Percentiles rank a stretch among this genome's conserved stretches.
These are phyloP conservation scores for Ceyx margarethae DNA, from an alignment of 2,113 vertebrate species.

Conservation along the genomic window DNA sequence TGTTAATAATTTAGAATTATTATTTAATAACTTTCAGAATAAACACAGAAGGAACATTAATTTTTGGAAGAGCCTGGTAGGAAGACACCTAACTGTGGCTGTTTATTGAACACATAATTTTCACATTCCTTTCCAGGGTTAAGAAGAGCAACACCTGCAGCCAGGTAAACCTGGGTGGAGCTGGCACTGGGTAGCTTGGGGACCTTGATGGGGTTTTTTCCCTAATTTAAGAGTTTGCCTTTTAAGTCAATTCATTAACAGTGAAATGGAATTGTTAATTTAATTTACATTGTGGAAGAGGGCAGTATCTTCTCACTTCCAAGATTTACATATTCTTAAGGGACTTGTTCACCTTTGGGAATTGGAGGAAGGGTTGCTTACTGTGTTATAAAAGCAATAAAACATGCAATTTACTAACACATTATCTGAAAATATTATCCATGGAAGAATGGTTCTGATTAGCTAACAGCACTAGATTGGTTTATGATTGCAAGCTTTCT, in stretches of 20 bases:
- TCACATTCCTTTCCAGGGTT: neutral
- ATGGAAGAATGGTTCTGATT: constrained; percentile 55
- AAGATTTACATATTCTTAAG: neutral
- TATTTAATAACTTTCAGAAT: neutral
- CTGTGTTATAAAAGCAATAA: constrained; percentile 37
- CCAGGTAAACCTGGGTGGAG: neutral
- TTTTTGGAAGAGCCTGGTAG: neutral
- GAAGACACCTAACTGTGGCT: neutral
- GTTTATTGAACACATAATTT: neutral
- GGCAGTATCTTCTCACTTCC: neutral
- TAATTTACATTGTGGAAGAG: neutral
- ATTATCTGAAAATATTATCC: constrained; percentile 20
- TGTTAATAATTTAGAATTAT: neutral
- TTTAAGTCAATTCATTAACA: neutral
- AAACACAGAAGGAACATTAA: neutral
- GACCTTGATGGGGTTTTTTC: neutral
- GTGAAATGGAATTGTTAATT: neutral
- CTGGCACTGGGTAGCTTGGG: neutral
- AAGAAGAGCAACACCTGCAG: neutral
- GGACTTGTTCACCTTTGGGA: neutral
- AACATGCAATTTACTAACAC: constrained; percentile 26
- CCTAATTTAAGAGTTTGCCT: neutral
- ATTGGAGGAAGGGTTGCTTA: neutral
- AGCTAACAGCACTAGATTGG: constrained; percentile 8
- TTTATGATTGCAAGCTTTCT: constrained; percentile 43